A percentile compares a stretch with the other conserved stretches of the same genome.
Conservation (phyloP, 53 echinoderm and acorn worm genomes). For the Henricia sp. region DNA sequence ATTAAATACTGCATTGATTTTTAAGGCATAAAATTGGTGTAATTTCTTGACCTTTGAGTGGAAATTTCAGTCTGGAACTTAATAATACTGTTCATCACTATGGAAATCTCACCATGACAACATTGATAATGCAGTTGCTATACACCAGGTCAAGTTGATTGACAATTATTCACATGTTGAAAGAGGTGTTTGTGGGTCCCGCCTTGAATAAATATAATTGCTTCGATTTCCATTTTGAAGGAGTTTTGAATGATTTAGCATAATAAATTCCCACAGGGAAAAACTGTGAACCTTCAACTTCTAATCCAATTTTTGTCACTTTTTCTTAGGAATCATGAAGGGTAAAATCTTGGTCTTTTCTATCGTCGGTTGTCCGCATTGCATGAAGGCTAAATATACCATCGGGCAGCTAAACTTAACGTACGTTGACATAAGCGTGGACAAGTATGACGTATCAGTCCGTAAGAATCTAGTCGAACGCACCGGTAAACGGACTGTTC, state of each 20-base stretch:
- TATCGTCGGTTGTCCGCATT: slow-evolving; percentile 93
- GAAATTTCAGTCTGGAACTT: no score
- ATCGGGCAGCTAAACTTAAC: slow-evolving; percentile 69
- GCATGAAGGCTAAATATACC: slow-evolving; percentile 79
- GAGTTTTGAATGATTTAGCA: background rate
- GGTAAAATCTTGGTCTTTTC: slow-evolving; percentile 88
- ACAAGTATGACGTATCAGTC: slow-evolving; percentile 76
- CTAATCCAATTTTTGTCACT: background rate
- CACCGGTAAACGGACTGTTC: slow-evolving; percentile 82
- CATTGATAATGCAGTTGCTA: no score
- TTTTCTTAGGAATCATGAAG: slow-evolving; percentile 62
- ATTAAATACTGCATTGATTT: no score
- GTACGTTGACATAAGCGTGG: slow-evolving; percentile 81
- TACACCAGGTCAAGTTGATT: no score
- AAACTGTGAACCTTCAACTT: background rate
- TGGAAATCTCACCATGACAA: no score
- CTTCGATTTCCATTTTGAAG: no score
- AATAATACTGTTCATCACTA: no score
- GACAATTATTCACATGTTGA: no score
- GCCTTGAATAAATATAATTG: no score
- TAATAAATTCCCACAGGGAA: background rate
- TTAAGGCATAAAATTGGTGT: no score
- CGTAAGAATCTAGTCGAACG: slow-evolving; percentile 68
- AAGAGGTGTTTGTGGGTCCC: no score
- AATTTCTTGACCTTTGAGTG: no score